Conservation (phyloP, 2,888 invertebrate species). For the Timema podura region DNA sequence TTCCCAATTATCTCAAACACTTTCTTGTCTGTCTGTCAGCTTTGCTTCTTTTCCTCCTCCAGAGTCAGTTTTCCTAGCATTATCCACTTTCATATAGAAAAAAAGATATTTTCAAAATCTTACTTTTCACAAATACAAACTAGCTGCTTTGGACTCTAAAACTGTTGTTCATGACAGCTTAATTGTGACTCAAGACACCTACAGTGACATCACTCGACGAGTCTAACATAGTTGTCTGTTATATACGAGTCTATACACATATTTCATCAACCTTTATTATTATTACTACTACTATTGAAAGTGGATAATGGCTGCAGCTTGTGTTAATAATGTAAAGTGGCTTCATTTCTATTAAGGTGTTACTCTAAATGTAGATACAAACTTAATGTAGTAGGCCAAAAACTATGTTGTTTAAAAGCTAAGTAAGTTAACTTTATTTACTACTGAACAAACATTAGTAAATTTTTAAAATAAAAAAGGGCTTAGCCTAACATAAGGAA, state of each 20-base stretch:
- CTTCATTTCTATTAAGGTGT: too few species aligned
- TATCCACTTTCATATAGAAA: neutral
- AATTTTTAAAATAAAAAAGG: neutral
- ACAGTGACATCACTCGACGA: too few species aligned
- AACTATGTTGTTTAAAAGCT: constrained; percentile 1
- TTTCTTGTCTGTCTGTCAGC: neutral
- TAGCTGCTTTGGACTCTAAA: neutral
- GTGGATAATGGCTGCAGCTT: too few species aligned
- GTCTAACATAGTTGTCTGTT: too few species aligned
- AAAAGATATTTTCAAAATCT: neutral
- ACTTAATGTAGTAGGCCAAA: too few species aligned
- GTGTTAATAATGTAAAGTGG: too few species aligned
- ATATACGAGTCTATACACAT: neutral
- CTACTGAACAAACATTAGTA: neutral
- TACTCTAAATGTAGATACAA: too few species aligned
- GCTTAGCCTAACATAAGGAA: neutral
- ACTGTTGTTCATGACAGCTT: neutral
- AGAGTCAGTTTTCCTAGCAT: constrained; percentile 9
- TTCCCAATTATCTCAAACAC: neutral
- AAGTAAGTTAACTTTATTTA: neutral
- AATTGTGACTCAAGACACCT: too few species aligned
- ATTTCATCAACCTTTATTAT: too few species aligned
- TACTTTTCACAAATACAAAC: neutral
- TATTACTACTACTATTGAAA: too few species aligned
- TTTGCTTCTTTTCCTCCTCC: constrained; percentile 4